A percentile compares a stretch with the other conserved stretches of the same genome.
Conservation (phyloP, 2,888 invertebrate species). For the Patella pellucida region DNA sequence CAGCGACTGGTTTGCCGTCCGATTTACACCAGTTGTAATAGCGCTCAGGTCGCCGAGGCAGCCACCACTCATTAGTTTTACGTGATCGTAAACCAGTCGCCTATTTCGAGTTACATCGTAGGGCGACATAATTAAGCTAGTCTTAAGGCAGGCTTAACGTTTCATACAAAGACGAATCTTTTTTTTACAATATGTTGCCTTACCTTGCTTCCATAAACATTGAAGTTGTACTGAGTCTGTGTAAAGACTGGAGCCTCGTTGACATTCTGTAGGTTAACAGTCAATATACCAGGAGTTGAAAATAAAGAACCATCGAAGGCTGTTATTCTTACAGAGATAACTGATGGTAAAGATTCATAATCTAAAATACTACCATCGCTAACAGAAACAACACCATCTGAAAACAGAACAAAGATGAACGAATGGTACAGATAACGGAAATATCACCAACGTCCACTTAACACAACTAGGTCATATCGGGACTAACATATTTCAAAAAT, state of each 20-base stretch:
- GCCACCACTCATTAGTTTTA: too few species aligned
- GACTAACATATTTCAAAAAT: too few species aligned
- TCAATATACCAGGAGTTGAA: not conserved
- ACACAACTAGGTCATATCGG: too few species aligned
- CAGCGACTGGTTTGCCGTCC: too few species aligned
- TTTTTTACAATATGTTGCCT: not conserved
- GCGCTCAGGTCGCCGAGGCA: too few species aligned
- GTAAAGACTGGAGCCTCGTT: not conserved
- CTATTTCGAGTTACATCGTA: too few species aligned
- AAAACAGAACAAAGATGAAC: not conserved
- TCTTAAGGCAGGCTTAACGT: too few species aligned
- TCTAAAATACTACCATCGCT: not conserved
- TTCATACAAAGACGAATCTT: too few species aligned
- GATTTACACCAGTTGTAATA: too few species aligned
- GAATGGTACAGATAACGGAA: not conserved
- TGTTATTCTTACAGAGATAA: not conserved
- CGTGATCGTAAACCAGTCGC: too few species aligned
- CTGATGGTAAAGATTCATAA: not conserved
- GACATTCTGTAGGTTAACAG: not conserved
- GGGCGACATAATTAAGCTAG: too few species aligned
- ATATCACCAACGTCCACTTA: too few species aligned
- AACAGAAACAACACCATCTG: not conserved
- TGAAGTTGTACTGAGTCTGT: not conserved
- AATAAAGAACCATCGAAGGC: not conserved
- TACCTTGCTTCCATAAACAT: not conserved